phyloP scores from a whole-genome alignment of 1,140 invertebrate genomes.

The Steinernema feltiae region DNA sequence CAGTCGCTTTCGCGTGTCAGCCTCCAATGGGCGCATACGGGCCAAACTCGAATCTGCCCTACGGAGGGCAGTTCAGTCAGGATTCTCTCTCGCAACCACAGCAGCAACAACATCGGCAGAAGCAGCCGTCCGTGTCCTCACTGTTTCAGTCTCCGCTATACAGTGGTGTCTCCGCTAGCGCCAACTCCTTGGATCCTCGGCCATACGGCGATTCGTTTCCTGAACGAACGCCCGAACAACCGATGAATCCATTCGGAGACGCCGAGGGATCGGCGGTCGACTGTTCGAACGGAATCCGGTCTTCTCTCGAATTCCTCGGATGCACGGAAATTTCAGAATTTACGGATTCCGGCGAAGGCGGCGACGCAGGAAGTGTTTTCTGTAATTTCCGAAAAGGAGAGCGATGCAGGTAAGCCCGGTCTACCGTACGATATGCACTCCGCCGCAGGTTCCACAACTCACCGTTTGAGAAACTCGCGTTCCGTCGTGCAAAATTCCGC shows the following conservation, averaged over 20 bases:
- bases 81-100: neutral
- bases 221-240: neutral
- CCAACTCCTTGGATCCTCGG: neutral
- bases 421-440: conserved; percentile 10
- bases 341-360: neutral
- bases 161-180: neutral
- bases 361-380: conserved; percentile 17
- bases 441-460: conserved; percentile 24
- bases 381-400: conserved; percentile 8
- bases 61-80: neutral
- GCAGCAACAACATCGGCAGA: neutral
- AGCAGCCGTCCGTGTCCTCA: neutral
- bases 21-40: neutral
- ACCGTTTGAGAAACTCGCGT: conserved; percentile 6
- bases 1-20: neutral
- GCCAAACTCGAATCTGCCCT: neutral
- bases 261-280: neutral
- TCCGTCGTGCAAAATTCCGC: conserved; percentile 23
- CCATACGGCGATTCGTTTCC: neutral
- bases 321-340: neutral
- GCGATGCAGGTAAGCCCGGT: neutral
- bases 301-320: neutral
- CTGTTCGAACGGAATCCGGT: neutral
- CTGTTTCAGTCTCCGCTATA: neutral
- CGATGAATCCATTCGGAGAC: neutral